phyloP scores from a whole-genome alignment of 1,140 invertebrate species.

The Papilio polyxenes region DNA sequence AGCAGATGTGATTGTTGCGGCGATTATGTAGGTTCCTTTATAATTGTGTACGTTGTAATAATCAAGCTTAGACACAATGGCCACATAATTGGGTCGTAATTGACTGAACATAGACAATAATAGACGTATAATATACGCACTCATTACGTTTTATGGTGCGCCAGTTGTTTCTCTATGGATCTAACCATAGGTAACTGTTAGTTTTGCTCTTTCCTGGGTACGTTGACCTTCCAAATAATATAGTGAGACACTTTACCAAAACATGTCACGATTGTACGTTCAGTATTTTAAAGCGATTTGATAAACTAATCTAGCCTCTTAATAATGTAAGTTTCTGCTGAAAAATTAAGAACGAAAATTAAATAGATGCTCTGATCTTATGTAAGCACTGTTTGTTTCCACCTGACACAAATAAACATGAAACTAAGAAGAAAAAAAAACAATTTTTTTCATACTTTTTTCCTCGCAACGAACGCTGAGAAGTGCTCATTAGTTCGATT shows the following conservation, averaged over 20 bases:
- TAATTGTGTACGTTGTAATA: conserved; percentile 48
- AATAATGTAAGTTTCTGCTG: too few relatives aligned
- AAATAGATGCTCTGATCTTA: background rate
- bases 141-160: conserved; percentile 51
- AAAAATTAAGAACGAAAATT: too few relatives aligned
- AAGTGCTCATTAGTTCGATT: background rate
- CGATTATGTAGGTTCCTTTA: background rate
- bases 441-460: background rate
- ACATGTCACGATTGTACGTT: background rate
- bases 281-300: background rate
- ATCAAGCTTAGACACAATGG: conserved; percentile 50
- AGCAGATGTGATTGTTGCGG: background rate
- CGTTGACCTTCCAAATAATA: background rate
- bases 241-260: background rate
- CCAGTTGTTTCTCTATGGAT: conserved; percentile 39
- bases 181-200: conserved; percentile 14
- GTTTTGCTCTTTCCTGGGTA: background rate
- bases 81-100: conserved; percentile 55
- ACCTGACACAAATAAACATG: background rate
- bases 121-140: conserved; percentile 47
- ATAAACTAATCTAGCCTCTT: too few relatives aligned
- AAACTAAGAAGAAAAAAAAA: background rate
- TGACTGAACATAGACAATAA: conserved; percentile 53
- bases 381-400: background rate
- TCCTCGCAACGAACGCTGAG: background rate